Conservation (phyloP, 2,888 invertebrate species). For the Podabrus alpinus region DNA sequence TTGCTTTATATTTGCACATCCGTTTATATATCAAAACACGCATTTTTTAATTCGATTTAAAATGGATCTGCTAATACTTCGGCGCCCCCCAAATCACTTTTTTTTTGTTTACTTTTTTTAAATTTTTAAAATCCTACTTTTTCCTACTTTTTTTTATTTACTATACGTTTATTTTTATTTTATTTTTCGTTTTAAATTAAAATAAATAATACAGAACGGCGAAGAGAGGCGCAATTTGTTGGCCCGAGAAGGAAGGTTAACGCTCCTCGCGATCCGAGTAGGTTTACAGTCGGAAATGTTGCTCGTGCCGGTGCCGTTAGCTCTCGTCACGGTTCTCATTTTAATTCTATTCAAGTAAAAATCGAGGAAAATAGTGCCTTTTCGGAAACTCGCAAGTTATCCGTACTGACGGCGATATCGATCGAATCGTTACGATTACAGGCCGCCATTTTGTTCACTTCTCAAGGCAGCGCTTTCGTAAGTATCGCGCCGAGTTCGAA, state of each 20-base stretch:
- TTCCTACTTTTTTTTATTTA: background rate
- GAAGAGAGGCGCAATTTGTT: background rate
- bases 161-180: too few species aligned
- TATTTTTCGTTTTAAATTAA: background rate
- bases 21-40: background rate
- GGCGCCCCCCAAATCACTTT: background rate
- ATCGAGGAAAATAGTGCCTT: background rate
- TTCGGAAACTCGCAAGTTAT: background rate
- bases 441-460: background rate
- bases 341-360: background rate
- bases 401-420: background rate
- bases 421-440: background rate
- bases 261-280: background rate
- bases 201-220: background rate
- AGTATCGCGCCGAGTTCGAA: background rate
- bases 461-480: background rate
- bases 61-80: too few species aligned
- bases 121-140: background rate
- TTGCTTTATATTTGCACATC: background rate
- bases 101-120: background rate
- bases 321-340: background rate
- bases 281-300: background rate
- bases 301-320: background rate
- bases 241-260: background rate
- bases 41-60: background rate